Evolutionary conservation across 2,888 invertebrate species (phyloP).

Genomic region (Mimas tiliae): DNA sequence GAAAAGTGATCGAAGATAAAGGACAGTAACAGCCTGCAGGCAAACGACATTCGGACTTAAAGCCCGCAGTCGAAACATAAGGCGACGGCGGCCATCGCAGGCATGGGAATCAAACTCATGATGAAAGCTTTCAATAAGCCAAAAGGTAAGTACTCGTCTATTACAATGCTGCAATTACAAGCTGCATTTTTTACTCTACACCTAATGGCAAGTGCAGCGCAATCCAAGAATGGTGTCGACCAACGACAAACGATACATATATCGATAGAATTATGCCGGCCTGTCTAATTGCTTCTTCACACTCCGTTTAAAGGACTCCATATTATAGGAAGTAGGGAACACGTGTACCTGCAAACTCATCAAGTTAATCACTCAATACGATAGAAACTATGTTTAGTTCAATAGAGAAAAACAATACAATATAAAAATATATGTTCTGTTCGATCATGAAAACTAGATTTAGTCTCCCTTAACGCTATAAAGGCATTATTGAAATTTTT

Average conservation of each 20-base stretch:
- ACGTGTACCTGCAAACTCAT: too few relatives aligned
- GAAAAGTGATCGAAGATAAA: constrained; percentile 50
- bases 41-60: constrained; percentile 53
- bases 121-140: constrained; percentile 95
- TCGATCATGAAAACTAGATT: background rate
- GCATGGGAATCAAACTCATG: constrained; percentile 94
- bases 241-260: too few relatives aligned
- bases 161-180: too few relatives aligned
- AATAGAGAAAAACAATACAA: background rate
- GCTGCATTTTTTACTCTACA: too few relatives aligned
- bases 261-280: too few relatives aligned
- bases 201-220: too few relatives aligned
- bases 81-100: constrained; percentile 83
- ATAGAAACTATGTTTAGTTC: background rate
- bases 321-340: too few relatives aligned
- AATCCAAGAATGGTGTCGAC: too few relatives aligned
- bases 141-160: constrained; percentile 86
- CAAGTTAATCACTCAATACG: background rate
- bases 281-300: too few relatives aligned
- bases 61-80: constrained; percentile 64
- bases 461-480: too few relatives aligned
- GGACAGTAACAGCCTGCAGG: constrained; percentile 44
- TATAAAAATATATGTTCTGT: background rate
- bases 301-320: too few relatives aligned
- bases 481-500: too few relatives aligned